These are phyloP conservation scores for Battus philenor DNA, from an alignment of 1,140 invertebrate genomes.

Conservation along the genomic window DNA sequence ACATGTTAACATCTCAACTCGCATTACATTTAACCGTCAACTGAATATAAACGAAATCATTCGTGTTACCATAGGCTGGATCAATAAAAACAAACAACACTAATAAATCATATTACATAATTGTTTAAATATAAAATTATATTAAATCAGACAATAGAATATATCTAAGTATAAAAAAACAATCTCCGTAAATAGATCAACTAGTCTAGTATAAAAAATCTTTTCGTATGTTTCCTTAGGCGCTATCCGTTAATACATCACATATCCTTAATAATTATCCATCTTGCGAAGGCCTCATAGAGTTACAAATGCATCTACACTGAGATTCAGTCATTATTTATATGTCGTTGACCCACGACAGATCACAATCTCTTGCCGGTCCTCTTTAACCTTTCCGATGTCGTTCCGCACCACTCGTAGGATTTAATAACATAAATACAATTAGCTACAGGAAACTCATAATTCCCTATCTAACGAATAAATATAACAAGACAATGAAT, in stretches of 20 bases:
- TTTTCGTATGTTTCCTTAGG: slow-evolving; percentile 77
- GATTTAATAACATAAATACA: slow-evolving; percentile 74
- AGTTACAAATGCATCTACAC: slow-evolving; percentile 76
- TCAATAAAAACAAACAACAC: slow-evolving; percentile 77
- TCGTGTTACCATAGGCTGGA: slow-evolving; percentile 67
- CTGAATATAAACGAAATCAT: slow-evolving; percentile 58
- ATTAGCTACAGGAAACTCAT: slow-evolving; percentile 75
- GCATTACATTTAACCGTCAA: slow-evolving; percentile 45
- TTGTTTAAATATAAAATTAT: slow-evolving; percentile 75
- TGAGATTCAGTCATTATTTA: slow-evolving; percentile 77
- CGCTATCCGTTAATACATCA: slow-evolving; percentile 77
- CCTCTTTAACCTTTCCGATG: slow-evolving; percentile 58
- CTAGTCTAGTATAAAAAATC: slow-evolving; percentile 77
- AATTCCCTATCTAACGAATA: slow-evolving; percentile 74
- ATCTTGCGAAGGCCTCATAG: slow-evolving; percentile 76
- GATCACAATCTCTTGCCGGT: slow-evolving; percentile 75
- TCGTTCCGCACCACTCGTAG: slow-evolving; percentile 64
- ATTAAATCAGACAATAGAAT: slow-evolving; percentile 77
- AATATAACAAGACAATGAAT: slow-evolving; percentile 67
- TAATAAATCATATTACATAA: slow-evolving; percentile 75
- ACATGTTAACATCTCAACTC: slow-evolving; percentile 55
- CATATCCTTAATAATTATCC: slow-evolving; percentile 75
- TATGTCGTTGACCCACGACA: slow-evolving; percentile 75
- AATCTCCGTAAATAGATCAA: slow-evolving; percentile 77
- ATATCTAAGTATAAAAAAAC: slow-evolving; percentile 78